Evolutionary conservation across 2,888 invertebrate species (phyloP).

Genomic region (Habrosyne pyritoides): DNA sequence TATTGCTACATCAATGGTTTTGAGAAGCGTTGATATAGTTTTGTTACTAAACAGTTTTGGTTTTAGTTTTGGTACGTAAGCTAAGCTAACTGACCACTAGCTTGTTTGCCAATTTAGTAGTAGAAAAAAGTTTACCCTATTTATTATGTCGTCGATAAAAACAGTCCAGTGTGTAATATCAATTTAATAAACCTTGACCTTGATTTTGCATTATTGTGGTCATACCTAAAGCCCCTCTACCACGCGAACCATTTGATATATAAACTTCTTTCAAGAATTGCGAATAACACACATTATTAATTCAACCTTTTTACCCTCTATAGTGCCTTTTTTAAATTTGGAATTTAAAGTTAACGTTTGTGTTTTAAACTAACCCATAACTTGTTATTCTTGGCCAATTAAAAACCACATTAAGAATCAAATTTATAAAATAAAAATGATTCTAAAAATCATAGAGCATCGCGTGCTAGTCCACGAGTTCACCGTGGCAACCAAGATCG

Average conservation of each 20-base stretch:
- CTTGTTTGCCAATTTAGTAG: too few species aligned
- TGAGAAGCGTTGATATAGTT: too few species aligned
- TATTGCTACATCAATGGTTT: too few species aligned
- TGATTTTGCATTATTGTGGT: neutral
- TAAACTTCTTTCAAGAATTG: neutral
- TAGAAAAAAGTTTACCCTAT: too few species aligned
- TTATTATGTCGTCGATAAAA: too few species aligned
- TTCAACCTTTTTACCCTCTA: neutral
- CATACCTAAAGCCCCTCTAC: neutral
- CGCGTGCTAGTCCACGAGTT: conserved; percentile 18
- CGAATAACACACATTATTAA: neutral
- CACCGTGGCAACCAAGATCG: conserved; percentile 41
- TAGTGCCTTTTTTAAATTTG: too few species aligned
- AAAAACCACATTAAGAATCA: neutral
- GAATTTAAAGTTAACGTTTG: too few species aligned
- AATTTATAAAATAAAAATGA: neutral
- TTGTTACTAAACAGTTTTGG: too few species aligned
- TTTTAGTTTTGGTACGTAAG: too few species aligned
- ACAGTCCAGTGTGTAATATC: too few species aligned
- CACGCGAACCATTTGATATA: neutral
- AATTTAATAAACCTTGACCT: neutral
- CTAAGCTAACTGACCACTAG: too few species aligned
- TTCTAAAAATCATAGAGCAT: conserved; percentile 27
- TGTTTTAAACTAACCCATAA: too few species aligned
- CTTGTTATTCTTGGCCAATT: neutral